Conservation (phyloP, 2,888 invertebrate species). For the Disparrhopalites patrizii region DNA sequence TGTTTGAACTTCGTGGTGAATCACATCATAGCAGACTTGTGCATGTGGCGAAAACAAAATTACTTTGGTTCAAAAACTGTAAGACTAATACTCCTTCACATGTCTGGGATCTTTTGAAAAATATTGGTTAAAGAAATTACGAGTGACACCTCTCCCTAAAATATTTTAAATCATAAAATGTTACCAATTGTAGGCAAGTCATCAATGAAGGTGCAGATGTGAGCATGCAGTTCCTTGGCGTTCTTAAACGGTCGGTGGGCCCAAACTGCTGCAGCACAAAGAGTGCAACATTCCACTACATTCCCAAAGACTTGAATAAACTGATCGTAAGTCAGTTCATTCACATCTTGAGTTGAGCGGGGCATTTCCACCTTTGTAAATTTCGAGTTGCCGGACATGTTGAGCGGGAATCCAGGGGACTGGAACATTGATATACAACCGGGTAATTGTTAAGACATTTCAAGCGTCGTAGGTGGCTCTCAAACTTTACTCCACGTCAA, state of each 20-base stretch:
- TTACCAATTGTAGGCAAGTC: conserved; percentile 56
- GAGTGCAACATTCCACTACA: conserved; percentile 48
- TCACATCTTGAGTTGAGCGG: conserved; percentile 38
- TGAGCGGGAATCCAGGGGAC: no score
- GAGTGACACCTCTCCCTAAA: not conserved
- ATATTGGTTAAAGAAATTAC: not conserved
- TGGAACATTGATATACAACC: no score
- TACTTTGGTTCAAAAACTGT: not conserved
- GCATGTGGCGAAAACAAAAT: not conserved
- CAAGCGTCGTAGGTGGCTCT: no score
- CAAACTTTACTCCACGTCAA: no score
- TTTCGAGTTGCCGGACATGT: no score
- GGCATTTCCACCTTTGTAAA: conserved; percentile 6
- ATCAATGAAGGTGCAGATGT: conserved; percentile 59
- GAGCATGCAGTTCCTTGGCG: conserved; percentile 55
- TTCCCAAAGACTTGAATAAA: conserved; percentile 48
- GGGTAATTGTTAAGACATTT: no score
- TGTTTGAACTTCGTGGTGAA: no score
- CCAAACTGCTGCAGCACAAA: conserved; percentile 44
- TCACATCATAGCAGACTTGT: no score
- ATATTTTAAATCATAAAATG: conserved; percentile 24
- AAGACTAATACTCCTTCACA: not conserved
- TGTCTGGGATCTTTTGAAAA: not conserved
- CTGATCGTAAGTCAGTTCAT: conserved; percentile 44
- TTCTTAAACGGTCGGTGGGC: conserved; percentile 56